A percentile compares a stretch with the other conserved stretches of the same genome.
phyloP scores from a whole-genome alignment of 2,113 vertebrate species.

The Typhlomys cinereus region DNA sequence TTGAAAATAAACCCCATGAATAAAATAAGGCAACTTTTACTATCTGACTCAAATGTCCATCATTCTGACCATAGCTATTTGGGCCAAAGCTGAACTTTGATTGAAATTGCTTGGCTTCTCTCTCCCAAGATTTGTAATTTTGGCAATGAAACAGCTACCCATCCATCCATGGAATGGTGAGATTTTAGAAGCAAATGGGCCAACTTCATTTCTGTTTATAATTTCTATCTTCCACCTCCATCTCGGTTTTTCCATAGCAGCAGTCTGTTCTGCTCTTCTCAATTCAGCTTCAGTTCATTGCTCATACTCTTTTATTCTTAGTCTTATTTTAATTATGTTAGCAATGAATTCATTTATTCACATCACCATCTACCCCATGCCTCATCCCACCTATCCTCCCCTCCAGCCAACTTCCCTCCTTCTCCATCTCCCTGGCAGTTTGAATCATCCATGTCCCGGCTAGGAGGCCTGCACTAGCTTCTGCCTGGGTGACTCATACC shows the following conservation, averaged over 20 bases:
- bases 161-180: background rate
- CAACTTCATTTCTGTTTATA: background rate
- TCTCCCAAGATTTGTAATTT: background rate
- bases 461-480: too few species aligned
- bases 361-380: too few species aligned
- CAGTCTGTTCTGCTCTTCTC: background rate
- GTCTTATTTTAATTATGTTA: too few species aligned
- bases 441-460: too few species aligned
- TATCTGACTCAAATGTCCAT: background rate
- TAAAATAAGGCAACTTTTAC: background rate
- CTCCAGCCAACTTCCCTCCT: too few species aligned
- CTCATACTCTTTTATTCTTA: too few species aligned
- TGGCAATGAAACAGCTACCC: background rate
- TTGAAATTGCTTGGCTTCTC: background rate
- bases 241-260: conserved; percentile 16
- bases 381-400: too few species aligned
- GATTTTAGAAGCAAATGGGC: background rate
- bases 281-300: background rate
- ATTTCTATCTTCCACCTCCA: background rate
- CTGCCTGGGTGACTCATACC: too few species aligned
- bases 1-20: background rate
- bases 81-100: background rate
- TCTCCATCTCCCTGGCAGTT: too few species aligned
- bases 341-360: too few species aligned
- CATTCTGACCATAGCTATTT: background rate